phyloP scores from a whole-genome alignment of 2,888 invertebrate genomes.

The Lepidocyrtoides sp. region DNA sequence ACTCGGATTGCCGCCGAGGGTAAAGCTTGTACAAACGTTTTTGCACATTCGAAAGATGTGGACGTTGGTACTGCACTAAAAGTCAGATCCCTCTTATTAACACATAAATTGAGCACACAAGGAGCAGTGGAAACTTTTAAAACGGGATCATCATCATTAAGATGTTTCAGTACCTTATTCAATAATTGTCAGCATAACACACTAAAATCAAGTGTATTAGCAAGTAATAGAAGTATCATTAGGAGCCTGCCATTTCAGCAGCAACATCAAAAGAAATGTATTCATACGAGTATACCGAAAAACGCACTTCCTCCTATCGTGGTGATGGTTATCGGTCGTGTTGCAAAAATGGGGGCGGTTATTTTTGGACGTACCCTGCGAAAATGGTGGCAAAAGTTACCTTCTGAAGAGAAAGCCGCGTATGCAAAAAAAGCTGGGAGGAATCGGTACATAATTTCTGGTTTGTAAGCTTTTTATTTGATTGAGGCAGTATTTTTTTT shows the following conservation, averaged over 20 bases:
- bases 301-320: constrained; percentile 82
- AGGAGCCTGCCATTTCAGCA: neutral
- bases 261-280: constrained; percentile 4
- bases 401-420: constrained; percentile 86
- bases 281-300: constrained; percentile 43
- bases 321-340: constrained; percentile 76
- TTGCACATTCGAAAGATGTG: neutral
- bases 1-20: neutral
- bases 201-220: neutral
- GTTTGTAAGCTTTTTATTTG: constrained; percentile 67
- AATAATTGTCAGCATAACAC: neutral
- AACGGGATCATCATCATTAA: neutral
- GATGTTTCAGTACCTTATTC: neutral
- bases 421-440: constrained; percentile 77
- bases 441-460: constrained; percentile 80
- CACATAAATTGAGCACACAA: neutral
- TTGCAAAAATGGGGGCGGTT: constrained; percentile 86
- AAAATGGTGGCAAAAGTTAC: constrained; percentile 87
- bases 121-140: neutral
- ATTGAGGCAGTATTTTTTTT: neutral
- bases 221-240: neutral
- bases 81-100: neutral
- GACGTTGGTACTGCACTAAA: neutral
- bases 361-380: constrained; percentile 86
- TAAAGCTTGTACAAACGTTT: neutral